phyloP scores from a whole-genome alignment of 2,113 vertebrate species.

The Nothoprocta perdicaria region DNA sequence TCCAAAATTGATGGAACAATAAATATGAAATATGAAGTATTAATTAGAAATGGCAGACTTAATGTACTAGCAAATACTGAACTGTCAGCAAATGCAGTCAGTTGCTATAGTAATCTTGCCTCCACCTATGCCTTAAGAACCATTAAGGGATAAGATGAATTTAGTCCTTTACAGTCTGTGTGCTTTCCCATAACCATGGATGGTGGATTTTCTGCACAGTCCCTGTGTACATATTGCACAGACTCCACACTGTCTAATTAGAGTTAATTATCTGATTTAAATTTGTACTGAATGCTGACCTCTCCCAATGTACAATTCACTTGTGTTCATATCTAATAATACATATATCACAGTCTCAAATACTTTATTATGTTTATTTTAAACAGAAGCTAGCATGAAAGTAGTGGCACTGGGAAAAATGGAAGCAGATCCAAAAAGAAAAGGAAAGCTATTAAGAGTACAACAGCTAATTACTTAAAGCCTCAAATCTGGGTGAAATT shows the following conservation, averaged over 20 bases:
- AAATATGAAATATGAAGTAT: slow-evolving; percentile 27
- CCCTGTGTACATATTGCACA: background rate
- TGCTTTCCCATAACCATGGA: background rate
- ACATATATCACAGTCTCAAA: background rate
- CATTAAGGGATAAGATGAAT: slow-evolving; percentile 5
- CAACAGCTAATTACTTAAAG: slow-evolving; percentile 33
- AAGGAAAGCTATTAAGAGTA: background rate
- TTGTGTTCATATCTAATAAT: slow-evolving; percentile 9
- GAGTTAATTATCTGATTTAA: slow-evolving; percentile 31
- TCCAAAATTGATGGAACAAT: background rate
- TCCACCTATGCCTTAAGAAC: slow-evolving; percentile 10
- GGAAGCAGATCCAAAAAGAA: slow-evolving; percentile 17
- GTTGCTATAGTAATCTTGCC: slow-evolving; percentile 58
- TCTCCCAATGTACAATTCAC: slow-evolving; percentile 13
- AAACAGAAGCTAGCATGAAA: background rate
- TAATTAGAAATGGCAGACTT: slow-evolving; percentile 21
- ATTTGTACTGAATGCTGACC: slow-evolving; percentile 53
- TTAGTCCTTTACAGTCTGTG: slow-evolving; percentile 13
- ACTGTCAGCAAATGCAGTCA: slow-evolving; percentile 5
- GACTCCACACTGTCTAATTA: background rate
- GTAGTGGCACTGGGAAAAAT: background rate
- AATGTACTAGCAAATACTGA: slow-evolving; percentile 23
- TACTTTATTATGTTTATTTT: background rate
- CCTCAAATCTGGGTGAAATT: background rate
- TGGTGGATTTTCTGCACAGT: slow-evolving; percentile 43